These are phyloP conservation scores for Probaryconus sp. DNA, from an alignment of 1,140 invertebrate species.

Conservation along the genomic window DNA sequence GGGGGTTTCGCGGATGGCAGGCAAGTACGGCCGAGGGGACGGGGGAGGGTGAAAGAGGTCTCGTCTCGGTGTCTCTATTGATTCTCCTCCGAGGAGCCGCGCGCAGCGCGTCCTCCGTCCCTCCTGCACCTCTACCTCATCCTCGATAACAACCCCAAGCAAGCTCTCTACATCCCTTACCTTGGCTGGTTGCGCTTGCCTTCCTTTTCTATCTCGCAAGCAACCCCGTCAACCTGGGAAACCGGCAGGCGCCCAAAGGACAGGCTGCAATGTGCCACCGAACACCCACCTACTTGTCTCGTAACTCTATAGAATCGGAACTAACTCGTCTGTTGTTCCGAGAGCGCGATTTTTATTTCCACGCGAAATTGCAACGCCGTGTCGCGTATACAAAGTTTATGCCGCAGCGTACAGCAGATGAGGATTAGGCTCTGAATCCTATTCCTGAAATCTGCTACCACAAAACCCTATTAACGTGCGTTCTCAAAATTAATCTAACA, in stretches of 20 bases:
- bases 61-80: constrained; percentile 79
- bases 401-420: too few relatives aligned
- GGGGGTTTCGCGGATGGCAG: constrained; percentile 59
- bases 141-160: constrained; percentile 53
- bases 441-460: too few relatives aligned
- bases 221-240: constrained; percentile 50
- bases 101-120: constrained; percentile 74
- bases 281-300: constrained; percentile 55
- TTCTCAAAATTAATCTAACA: too few relatives aligned
- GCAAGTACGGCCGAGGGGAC: constrained; percentile 27
- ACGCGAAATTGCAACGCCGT: constrained; percentile 28
- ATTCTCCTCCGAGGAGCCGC: constrained; percentile 76
- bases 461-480: too few relatives aligned
- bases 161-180: constrained; percentile 47
- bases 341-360: constrained; percentile 32
- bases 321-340: constrained; percentile 24
- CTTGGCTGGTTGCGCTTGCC: constrained; percentile 23
- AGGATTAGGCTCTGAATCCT: too few relatives aligned
- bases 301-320: constrained; percentile 42
- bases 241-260: constrained; percentile 47
- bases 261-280: constrained; percentile 55
- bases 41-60: constrained; percentile 71
- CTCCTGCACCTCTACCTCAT: constrained; percentile 62
- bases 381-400: constrained; percentile 21
- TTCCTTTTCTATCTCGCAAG: constrained; percentile 53